phyloP scores from a whole-genome alignment of 2,797 vertebrate genomes.

The Sciaenops ocellatus region DNA sequence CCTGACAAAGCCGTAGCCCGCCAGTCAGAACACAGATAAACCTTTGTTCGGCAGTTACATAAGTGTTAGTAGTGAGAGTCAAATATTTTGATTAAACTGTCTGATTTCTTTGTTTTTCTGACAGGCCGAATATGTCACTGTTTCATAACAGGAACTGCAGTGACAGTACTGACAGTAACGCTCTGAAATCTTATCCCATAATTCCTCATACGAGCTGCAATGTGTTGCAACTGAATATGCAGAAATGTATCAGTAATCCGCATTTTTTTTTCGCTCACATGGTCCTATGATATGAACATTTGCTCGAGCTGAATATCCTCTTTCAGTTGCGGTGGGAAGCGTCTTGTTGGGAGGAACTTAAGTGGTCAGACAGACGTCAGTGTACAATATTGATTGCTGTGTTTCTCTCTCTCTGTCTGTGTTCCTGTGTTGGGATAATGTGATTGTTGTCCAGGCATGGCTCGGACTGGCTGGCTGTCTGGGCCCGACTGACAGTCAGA shows the following conservation, averaged over 20 bases:
- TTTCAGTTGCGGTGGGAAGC: constrained; percentile 75
- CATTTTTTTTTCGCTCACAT: constrained; percentile 11
- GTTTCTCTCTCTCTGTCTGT: constrained; percentile 77
- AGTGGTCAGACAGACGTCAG: constrained; percentile 80
- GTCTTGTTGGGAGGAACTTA: constrained; percentile 76
- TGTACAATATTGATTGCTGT: constrained; percentile 77
- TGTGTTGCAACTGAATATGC: constrained; percentile 29
- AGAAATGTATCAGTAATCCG: constrained; percentile 35
- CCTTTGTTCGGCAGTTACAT: constrained; percentile 53
- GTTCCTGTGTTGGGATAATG: constrained; percentile 80
- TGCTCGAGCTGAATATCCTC: constrained; percentile 63
- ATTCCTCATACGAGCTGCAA: constrained; percentile 38
- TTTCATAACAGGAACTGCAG: constrained; percentile 53
- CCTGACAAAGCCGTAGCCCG: constrained; percentile 61
- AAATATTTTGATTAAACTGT: constrained; percentile 65
- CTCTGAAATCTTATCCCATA: constrained; percentile 44
- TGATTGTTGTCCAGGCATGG: constrained; percentile 80
- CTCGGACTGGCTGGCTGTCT: constrained; percentile 67
- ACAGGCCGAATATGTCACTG: constrained; percentile 34
- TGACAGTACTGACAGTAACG: constrained; percentile 13
- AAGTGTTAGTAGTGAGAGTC: constrained; percentile 40
- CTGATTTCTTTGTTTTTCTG: constrained; percentile 57
- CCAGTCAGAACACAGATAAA: constrained; percentile 61
- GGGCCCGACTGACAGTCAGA: constrained; percentile 73
- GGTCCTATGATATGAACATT: constrained; percentile 50